These are phyloP conservation scores for Drosophila paramelanica DNA, from an alignment of 2,888 invertebrate species.

Conservation along the genomic window DNA sequence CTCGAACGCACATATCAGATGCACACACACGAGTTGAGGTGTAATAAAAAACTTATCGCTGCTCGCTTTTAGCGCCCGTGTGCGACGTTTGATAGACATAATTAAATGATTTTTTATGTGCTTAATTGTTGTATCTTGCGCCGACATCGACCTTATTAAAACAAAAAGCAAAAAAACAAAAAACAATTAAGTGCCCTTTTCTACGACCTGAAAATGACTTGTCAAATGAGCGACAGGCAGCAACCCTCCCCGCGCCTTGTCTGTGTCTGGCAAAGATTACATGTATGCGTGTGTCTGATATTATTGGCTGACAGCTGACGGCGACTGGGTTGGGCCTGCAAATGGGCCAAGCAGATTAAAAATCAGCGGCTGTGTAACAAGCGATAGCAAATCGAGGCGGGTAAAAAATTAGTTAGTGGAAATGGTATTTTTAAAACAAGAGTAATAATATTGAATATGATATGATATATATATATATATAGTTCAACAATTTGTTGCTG, in stretches of 20 bases:
- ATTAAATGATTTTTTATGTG: conserved; percentile 77
- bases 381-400: background rate
- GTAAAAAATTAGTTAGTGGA: background rate
- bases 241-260: background rate
- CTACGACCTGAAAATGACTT: conserved; percentile 75
- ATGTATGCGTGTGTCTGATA: conserved; percentile 40
- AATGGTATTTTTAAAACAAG: too few relatives aligned
- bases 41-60: conserved; percentile 77
- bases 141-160: conserved; percentile 68
- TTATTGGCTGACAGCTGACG: conserved; percentile 12
- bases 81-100: conserved; percentile 74
- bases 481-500: too few relatives aligned
- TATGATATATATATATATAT: too few relatives aligned
- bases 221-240: conserved; percentile 61
- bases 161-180: conserved; percentile 48
- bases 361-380: background rate
- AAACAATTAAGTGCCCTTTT: conserved; percentile 61
- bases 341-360: conserved; percentile 27
- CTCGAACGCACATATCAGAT: background rate
- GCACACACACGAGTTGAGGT: conserved; percentile 40
- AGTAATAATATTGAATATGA: too few relatives aligned
- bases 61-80: conserved; percentile 59
- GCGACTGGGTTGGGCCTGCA: conserved; percentile 31
- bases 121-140: conserved; percentile 71
- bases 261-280: background rate